Evolutionary conservation across 2,797 vertebrate genomes (phyloP), one percentile per base, ranked within the genome.

Genomic region (Protosalanx chinensis): DNA sequence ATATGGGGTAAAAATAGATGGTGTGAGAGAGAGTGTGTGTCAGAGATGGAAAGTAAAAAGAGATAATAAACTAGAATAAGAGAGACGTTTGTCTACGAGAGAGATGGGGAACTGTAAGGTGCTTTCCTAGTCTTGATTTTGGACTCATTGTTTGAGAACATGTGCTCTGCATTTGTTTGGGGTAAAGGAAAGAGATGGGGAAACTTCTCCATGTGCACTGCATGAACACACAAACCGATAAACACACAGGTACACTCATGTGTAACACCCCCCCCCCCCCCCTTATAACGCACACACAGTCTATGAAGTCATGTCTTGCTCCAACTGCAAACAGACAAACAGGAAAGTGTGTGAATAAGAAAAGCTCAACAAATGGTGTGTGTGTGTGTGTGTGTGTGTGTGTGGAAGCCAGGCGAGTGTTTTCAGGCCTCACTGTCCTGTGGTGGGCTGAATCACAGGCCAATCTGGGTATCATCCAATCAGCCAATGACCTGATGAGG

Each of bases 121-220:
- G 87, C 85, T 91, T 91, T 90, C 88, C 90, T 86, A 85, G 72
- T 83, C 79, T 79, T 72, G 53, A 77, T 78, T 82, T 82, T 81
- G 75, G 83, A 82, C 79, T 87, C 27, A 62, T 65, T 65, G 63
- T 65, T 86, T 85, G 83, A 82, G 87, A 88, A 87, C 88, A 90
- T 89, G 82, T 88, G 89, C 86, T 88, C 82, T 73, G 77, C 83
- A 83, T 91, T 86, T 89, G 71, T 86, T 80, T 72, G 77, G 76
- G 76, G 77, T 73, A 76, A 82, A 73, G 84, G 75, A 80, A 84
- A 83, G 83, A 87, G 81, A 88, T 81, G 85, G 82, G 81, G 82
- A 85, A 81, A 71, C 63, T 73, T 81, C 72, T n/a, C 13, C 5
- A 29, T 41, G 7, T 8, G 37, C 37, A 41, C 7, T 41, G 16